Base-by-base conservation (phyloP, 2,888 invertebrate genomes). In the Melanophora roralis region DNA sequence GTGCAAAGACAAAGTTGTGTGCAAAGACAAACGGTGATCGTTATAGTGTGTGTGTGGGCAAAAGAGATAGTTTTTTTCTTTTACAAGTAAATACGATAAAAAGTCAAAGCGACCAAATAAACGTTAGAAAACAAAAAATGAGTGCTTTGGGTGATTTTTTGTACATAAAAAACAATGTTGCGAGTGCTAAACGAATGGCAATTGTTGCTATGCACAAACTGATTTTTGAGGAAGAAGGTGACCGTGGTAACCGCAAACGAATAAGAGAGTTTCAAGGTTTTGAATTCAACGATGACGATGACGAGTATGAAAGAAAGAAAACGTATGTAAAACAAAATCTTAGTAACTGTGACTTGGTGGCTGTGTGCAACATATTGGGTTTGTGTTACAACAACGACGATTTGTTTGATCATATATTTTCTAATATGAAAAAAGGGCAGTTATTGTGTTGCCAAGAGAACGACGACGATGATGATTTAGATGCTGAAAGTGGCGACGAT, bases 261-360 rank as follows among this genome's bases (percentile, higher is more conserved):
- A n/a, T 77, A 43, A 27, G 71, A n/a, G n/a, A 16, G 34, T 77
- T 77, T 34, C 16, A 57, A 21, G 77, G 71, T 3, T 77, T 77
- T 34, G 9, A 14, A 12, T 81, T 36, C 47, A 36, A 72, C 34
- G 69, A 64, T 19, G 49, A 71, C 16, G 64, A 57, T n/a, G 57
- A 69, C 11, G 21, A 27, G 5, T 68, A 14, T 69, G 36, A 38
- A 38, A 4, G 19, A 27, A 36, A 27, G 62, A 27, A 27, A 27
- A 6, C 27, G 27, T 27, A 27, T 27, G 27, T 27, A 6, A 27
- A 6, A 27, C 3, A 27, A 6, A 27, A 27, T 27, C 27, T 27
- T 27, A 27, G n/a, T 43, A 3, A 60, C n/a, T 55, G 43, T n/a
- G 55, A 73, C 45, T 43, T 73, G 14, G 64, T 43, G 8, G 49